phyloP scores from a whole-genome alignment of 2,113 vertebrate species.

The Pomatorhinus ruficollis region DNA sequence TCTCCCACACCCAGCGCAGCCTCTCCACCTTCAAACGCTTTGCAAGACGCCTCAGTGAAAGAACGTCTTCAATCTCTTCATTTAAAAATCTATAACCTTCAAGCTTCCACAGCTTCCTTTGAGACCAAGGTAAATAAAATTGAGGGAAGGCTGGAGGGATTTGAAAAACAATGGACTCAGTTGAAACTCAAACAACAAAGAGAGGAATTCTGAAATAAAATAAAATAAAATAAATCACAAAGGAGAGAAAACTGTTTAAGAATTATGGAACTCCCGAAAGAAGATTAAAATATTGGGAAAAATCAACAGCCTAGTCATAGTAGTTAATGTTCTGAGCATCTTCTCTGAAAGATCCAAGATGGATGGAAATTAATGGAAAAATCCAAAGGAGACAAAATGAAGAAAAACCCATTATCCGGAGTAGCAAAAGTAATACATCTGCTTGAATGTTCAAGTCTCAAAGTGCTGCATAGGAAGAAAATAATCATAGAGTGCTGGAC shows the following conservation, averaged over 20 bases:
- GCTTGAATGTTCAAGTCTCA: not conserved
- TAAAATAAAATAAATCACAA: constrained; percentile 5
- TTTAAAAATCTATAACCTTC: constrained; percentile 68
- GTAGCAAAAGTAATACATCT: not conserved
- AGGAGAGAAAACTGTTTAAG: constrained; percentile 31
- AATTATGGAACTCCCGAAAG: constrained; percentile 2
- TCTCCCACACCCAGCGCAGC: not conserved
- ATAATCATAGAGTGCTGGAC: not conserved
- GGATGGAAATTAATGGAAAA: not conserved
- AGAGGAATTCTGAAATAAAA: constrained; percentile 15
- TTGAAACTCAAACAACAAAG: constrained; percentile 61
- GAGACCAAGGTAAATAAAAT: constrained; percentile 63
- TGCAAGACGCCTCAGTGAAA: constrained; percentile 2
- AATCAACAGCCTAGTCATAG: not conserved
- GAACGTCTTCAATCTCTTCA: constrained; percentile 53
- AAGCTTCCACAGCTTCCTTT: constrained; percentile 41
- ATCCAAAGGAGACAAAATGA: not conserved
- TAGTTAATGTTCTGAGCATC: not conserved
- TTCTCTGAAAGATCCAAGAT: not conserved
- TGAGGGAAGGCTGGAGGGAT: constrained; percentile 44
- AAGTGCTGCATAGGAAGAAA: not conserved
- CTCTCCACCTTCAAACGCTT: not conserved
- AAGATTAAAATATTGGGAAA: not conserved
- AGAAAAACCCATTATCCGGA: not conserved
- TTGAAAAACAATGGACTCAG: constrained; percentile 50